phyloP scores from a whole-genome alignment of 2,797 vertebrate genomes.

The Ataeniobius toweri region DNA sequence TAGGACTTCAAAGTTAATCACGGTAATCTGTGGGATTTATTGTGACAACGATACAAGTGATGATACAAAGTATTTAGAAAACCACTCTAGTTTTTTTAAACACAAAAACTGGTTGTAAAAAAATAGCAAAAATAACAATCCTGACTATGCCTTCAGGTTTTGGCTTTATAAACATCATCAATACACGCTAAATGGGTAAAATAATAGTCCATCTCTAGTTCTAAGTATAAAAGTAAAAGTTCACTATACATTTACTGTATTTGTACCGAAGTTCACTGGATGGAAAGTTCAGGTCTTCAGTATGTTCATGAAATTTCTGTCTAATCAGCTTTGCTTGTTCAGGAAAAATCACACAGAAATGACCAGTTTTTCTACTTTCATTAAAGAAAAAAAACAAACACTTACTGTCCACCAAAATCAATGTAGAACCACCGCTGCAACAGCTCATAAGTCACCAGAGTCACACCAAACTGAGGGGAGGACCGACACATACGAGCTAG shows the following conservation, averaged over 20 bases:
- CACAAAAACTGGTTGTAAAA: neutral
- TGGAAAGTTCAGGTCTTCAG: too few relatives aligned
- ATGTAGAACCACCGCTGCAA: conserved; percentile 95
- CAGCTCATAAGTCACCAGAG: conserved; percentile 95
- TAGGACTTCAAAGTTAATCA: neutral
- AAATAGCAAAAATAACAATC: neutral
- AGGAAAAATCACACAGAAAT: neutral
- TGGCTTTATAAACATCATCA: neutral
- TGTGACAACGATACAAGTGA: neutral
- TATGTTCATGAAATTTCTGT: neutral
- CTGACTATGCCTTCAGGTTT: neutral
- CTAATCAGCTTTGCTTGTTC: neutral
- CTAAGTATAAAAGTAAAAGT: too few relatives aligned
- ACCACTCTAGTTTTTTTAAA: too few relatives aligned
- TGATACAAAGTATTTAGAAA: too few relatives aligned
- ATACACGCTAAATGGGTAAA: too few relatives aligned
- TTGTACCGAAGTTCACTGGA: too few relatives aligned
- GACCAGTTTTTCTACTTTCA: neutral
- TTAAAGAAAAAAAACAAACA: conserved; percentile 5
- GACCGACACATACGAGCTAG: conserved; percentile 96
- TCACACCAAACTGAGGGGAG: conserved; percentile 98
- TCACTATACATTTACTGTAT: too few relatives aligned
- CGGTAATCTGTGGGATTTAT: neutral
- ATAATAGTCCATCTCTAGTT: too few relatives aligned
- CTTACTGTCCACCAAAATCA: conserved; percentile 98